Evolutionary conservation across 2,113 vertebrate genomes (phyloP).

Genomic region (Apodemus speciosus): DNA sequence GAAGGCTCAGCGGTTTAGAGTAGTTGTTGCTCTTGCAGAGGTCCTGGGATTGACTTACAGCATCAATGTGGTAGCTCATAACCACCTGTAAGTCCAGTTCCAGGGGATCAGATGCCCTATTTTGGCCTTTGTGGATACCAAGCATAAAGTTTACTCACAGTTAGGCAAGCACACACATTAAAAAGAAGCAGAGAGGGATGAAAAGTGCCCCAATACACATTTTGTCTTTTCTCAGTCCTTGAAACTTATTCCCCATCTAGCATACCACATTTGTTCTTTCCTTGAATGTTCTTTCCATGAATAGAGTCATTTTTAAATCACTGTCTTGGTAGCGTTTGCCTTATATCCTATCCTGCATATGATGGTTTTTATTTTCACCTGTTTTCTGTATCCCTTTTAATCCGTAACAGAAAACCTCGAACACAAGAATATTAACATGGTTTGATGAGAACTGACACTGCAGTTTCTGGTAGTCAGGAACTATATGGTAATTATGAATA

Average conservation of each 20-base stretch:
- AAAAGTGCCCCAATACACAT: not conserved
- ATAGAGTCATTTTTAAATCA: constrained; percentile 11
- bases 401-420: not conserved
- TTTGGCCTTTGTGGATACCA: not conserved
- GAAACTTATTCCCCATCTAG: not conserved
- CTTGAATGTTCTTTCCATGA: not conserved
- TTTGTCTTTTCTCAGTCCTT: not conserved
- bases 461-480: constrained; percentile 16
- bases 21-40: not conserved
- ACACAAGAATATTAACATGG: not conserved
- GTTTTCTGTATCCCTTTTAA: not conserved
- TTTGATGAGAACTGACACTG: constrained; percentile 13
- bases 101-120: not conserved
- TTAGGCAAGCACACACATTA: not conserved
- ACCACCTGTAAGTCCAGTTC: not conserved
- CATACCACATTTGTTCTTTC: not conserved
- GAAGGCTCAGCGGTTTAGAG: not conserved
- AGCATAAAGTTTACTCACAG: not conserved
- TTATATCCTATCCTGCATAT: not conserved
- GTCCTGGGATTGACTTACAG: not conserved
- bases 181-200: not conserved
- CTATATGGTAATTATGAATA: constrained; percentile 8
- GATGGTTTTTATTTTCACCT: not conserved
- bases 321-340: not conserved
- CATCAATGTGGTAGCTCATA: not conserved